Evolutionary conservation across 2,797 vertebrate species (phyloP), one percentile per base, ranked within the genome.

Genomic region (Pteronotus mesoamericanus): DNA sequence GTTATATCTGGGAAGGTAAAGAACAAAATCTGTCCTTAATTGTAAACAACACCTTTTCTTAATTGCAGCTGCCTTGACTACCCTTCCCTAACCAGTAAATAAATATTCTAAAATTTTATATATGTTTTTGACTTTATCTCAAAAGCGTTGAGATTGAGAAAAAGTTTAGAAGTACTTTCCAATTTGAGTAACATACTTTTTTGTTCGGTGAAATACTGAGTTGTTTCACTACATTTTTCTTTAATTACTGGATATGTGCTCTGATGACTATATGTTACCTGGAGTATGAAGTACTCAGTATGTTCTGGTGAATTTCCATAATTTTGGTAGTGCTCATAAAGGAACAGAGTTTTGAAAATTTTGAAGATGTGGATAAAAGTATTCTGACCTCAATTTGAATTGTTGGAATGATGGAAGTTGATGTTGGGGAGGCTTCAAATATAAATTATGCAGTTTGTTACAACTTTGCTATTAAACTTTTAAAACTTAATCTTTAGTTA

Each of bases 141-240:
- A 55, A 29, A 93, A 75, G 42, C 91, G 9, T 91, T 92, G 64
- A 90, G 44, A 57, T 66, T 66, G 64, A 91, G 39, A 66, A 72
- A 95, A 92, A 61, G 10, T 77, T 88, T 64, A 85, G 64, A 57
- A 46, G 53, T 95, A 61, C 26, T 83, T 86, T 94, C 64, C 32
- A 61, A 1, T 87, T 95, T 92, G 46, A 78, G 42, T 66, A 86
- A 94, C 51, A 55, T 71, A 46, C 1, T 53, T 94, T 91, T 94
- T 95, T 86, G 18, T 94, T 86, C 77, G 44, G 32, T 94, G 77
- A 96, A 86, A 91, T 77, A 85, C 3, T 96, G 66, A 53, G 18
- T 39, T 79, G 9, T n/a, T 89, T 93, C 53, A 61, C 12, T 82
- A 34, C 6, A 18, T 2, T 87, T 87, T 46, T 69, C 14, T 87